phyloP scores from a whole-genome alignment of 2,797 vertebrate species.

The Argentina silus region DNA sequence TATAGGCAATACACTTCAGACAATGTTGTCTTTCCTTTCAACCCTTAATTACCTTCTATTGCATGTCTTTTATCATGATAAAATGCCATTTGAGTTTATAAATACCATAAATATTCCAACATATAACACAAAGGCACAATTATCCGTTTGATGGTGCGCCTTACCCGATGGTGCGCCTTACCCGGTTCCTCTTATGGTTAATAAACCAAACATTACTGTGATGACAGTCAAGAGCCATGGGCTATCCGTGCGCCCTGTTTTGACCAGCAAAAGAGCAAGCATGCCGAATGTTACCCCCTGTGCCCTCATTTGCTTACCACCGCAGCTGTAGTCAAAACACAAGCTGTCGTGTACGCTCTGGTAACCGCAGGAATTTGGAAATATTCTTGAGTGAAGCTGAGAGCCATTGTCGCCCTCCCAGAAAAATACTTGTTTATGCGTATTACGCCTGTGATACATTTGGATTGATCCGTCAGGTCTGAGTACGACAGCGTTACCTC shows the following conservation, averaged over 20 bases:
- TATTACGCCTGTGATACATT: conserved; percentile 2
- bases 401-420: conserved; percentile 36
- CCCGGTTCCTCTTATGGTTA: no score
- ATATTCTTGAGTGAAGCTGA: conserved; percentile 50
- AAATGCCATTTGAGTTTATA: no score
- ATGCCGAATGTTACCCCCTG: neutral
- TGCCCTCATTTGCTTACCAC: conserved; percentile 40
- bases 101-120: no score
- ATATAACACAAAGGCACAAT: no score
- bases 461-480: neutral
- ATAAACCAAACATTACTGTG: no score
- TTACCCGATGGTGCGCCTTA: no score
- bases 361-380: conserved; percentile 79
- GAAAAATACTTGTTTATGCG: neutral
- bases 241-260: neutral
- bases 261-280: neutral
- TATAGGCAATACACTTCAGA: no score
- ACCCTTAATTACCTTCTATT: no score
- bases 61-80: no score
- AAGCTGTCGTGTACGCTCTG: conserved; percentile 76
- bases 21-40: no score
- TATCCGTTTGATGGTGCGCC: no score
- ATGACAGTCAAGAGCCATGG: no score
- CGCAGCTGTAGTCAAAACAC: conserved; percentile 76
- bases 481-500: neutral